Evolutionary conservation across 2,888 invertebrate genomes (phyloP), one percentile per base, ranked within the genome.

Genomic region (Acronicta psi): DNA sequence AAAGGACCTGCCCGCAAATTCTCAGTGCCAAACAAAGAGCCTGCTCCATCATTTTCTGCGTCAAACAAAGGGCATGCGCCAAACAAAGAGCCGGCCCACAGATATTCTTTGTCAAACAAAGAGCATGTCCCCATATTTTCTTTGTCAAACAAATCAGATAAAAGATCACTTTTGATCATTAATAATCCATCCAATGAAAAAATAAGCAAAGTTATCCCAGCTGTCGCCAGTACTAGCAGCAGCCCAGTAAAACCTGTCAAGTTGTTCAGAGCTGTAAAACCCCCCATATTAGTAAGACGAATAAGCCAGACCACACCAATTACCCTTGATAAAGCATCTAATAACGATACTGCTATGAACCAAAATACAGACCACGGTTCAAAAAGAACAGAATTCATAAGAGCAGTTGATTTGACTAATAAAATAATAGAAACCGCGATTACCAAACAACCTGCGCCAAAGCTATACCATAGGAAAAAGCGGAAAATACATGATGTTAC

Each of bases 171-270:
- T 16, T 55, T 71, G 43, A 37, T 50, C 5, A 37, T 10, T 17
- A 54, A 62, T 44, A 41, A 62, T 40, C 7, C 2, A 40, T 1
- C 16, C 18, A 20, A 6, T 17, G 25, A 4, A 29, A 18, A 4
- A 11, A 2, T 36, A 37, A 20, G 43, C 13, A 4, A n/a, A n/a
- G 9, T n/a, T n/a, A 7, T 6, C 0, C 34, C 29, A 11, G 7
- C 23, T 36, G 17, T 4, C 14, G 20, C 36, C 2, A 16, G 10
- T 20, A 8, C 49, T 13, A 18, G 7, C 1, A 42, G 11, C 10
- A 36, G 14, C 0, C 37, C 23, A 17, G 70, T 63, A 1, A 73
- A 68, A 58, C 75, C 77, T 10, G 31, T 76, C 1, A 68, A 68
- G 40, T 40, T 76, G 29, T 66, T 65, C 13, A 73, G 64, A 63